Evolutionary conservation across 2,888 invertebrate species (phyloP).

Genomic region (Oasisia sp.): DNA sequence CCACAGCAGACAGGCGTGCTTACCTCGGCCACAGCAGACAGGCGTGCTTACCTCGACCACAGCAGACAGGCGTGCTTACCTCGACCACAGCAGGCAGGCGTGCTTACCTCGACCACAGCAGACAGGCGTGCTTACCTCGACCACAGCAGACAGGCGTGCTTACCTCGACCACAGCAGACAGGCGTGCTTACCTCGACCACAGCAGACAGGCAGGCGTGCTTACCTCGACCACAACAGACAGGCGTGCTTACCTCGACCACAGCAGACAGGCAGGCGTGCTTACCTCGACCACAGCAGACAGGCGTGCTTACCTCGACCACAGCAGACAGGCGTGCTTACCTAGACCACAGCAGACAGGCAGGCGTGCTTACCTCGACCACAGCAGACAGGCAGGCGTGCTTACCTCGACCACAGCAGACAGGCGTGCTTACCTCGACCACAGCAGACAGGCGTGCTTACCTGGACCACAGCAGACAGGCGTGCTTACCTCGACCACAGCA

Average conservation of each 20-base stretch:
- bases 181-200: conserved; percentile 48
- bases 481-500: conserved; percentile 49
- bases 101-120: conserved; percentile 49
- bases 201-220: conserved; percentile 49
- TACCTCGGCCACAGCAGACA: conserved; percentile 49
- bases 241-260: conserved; percentile 48
- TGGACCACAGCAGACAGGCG: conserved; percentile 49
- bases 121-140: conserved; percentile 47
- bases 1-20: conserved; percentile 49
- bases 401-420: conserved; percentile 49
- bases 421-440: conserved; percentile 48
- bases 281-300: conserved; percentile 49
- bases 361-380: conserved; percentile 48
- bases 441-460: conserved; percentile 48
- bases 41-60: conserved; percentile 48
- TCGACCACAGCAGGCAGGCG: conserved; percentile 49
- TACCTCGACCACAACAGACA: conserved; percentile 49
- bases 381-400: conserved; percentile 49
- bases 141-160: conserved; percentile 49
- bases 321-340: conserved; percentile 48
- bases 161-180: conserved; percentile 49
- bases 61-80: conserved; percentile 48
- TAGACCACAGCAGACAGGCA: conserved; percentile 47
- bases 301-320: conserved; percentile 48
- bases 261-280: conserved; percentile 49